These are phyloP conservation scores for Diplodus puntazzo DNA, from an alignment of 2,797 vertebrate species.

Conservation along the genomic window DNA sequence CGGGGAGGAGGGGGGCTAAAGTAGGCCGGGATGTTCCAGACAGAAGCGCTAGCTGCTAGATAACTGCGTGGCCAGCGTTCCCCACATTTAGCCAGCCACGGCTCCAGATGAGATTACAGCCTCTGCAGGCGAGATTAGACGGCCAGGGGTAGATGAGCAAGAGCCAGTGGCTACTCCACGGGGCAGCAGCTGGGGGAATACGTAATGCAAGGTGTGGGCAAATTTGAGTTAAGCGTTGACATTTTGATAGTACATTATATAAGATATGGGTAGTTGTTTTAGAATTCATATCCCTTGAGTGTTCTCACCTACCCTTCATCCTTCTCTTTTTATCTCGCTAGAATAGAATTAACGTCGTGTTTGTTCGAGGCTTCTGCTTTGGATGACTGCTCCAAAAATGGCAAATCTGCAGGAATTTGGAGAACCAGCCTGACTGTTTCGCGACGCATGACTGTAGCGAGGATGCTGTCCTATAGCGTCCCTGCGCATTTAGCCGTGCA, in stretches of 20 bases:
- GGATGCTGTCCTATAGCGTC: background rate
- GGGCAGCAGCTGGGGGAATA: constrained; percentile 53
- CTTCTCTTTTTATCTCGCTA: background rate
- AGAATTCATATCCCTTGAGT: constrained; percentile 1
- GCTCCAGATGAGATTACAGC: constrained; percentile 87
- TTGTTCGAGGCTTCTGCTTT: background rate
- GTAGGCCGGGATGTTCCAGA: constrained; percentile 90
- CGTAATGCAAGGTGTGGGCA: constrained; percentile 34
- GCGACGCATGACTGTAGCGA: background rate
- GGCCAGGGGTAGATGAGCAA: constrained; percentile 46
- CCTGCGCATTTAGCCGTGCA: background rate
- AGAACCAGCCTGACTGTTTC: constrained; percentile 19
- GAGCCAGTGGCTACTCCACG: constrained; percentile 31
- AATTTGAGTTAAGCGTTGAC: background rate
- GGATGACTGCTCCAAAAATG: constrained; percentile 22
- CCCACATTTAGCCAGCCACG: constrained; percentile 84
- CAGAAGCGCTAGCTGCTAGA: constrained; percentile 83
- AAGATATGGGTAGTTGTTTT: background rate
- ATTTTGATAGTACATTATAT: constrained; percentile 7
- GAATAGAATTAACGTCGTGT: background rate
- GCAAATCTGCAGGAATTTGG: constrained; percentile 29
- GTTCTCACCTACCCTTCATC: background rate
- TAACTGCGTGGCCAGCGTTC: constrained; percentile 86
- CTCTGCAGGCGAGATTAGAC: constrained; percentile 79
- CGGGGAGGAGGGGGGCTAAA: constrained; percentile 78